Evolutionary conservation across 2,797 vertebrate species (phyloP).

Genomic region (Sebastes diploproa): DNA sequence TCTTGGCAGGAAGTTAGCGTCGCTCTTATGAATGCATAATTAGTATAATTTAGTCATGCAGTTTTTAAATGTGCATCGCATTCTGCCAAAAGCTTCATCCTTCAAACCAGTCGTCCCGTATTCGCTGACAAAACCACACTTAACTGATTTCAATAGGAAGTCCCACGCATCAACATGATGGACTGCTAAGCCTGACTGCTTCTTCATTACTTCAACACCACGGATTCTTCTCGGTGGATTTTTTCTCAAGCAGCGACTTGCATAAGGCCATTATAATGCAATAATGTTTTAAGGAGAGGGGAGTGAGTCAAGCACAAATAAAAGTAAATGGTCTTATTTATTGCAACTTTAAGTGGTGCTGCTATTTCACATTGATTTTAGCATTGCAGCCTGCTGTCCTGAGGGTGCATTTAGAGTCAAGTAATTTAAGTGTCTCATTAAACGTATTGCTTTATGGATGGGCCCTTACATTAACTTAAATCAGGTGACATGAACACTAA

Average conservation of each 20-base stretch:
- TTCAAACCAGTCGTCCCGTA: constrained; percentile 11
- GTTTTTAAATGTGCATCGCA: constrained; percentile 14
- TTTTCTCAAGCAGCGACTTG: constrained; percentile 24
- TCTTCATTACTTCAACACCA: constrained; percentile 17
- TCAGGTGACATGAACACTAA: constrained; percentile 53
- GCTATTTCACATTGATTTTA: constrained; percentile 35
- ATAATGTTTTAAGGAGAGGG: constrained; percentile 28
- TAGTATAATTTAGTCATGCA: constrained; percentile 41
- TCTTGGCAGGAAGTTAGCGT: constrained; percentile 41
- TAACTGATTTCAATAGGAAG: constrained; percentile 35
- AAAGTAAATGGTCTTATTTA: constrained; percentile 55
- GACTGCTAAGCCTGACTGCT: constrained; percentile 1
- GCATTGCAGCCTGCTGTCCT: constrained; percentile 27
- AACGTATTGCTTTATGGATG: constrained; percentile 45
- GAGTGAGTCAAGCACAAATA: constrained; percentile 37
- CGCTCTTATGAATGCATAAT: constrained; percentile 47
- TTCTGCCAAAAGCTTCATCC: constrained; percentile 34
- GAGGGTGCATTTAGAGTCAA: constrained; percentile 41
- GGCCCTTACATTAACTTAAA: constrained; percentile 35
- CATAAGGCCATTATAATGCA: constrained; percentile 23
- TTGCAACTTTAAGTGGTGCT: constrained; percentile 18
- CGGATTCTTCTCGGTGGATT: neutral
- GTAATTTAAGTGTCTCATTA: constrained; percentile 55
- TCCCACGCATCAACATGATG: neutral
- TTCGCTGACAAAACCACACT: constrained; percentile 32